Base-by-base conservation (phyloP, 2,888 invertebrate genomes). In the Ennomos erosarius region DNA sequence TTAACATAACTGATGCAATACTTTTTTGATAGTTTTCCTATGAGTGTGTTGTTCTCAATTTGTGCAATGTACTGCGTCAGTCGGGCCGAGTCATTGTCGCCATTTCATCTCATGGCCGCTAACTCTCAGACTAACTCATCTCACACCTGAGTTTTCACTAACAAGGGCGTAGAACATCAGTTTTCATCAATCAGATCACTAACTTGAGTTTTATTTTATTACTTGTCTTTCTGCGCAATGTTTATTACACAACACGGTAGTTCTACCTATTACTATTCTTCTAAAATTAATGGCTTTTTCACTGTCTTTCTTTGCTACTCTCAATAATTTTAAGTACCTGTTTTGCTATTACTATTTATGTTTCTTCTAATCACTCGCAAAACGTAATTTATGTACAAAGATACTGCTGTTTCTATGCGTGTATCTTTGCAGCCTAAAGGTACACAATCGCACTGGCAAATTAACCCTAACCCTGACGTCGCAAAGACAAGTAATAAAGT, bases 141-240 rank as follows among this genome's bases (percentile, higher is more conserved):
- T 65, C 71, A 75, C 69, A 76, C 70, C 68, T 77, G 69, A 69
- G 59, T 65, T 58, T 53, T 59, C 59, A 90, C 90, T 90, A 90
- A 90, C 88, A 79, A 81, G 83, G 88, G 84, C 85, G 81, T 84
- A 84, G 76, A 70, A 73, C 74, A 78, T 58, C 59, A 46, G 67
- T 71, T 61, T 73, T 72, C 75, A 73, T 77, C 79, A 70, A 26
- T 76, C 82, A 85, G 79, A 81, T 77, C 74, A 87, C 87, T 90
- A 90, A 90, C 87, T 78, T 72, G 60, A 74, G 68, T 69, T 70
- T 74, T 67, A 75, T 79, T 82, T 85, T 86, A 81, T 85, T 88
- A 87, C 88, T 86, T 83, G 82, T 86, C 82, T 86, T 86, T 81
- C 75, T 80, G 81, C 80, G 81, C 78, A 60, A 53, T 45, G 35